Percentiles rank a stretch among this genome's conserved stretches.
These are phyloP conservation scores for Oscarella lobularis DNA, from an alignment of 37 sponge, comb jelly and placozoan genomes.

Conservation along the genomic window DNA sequence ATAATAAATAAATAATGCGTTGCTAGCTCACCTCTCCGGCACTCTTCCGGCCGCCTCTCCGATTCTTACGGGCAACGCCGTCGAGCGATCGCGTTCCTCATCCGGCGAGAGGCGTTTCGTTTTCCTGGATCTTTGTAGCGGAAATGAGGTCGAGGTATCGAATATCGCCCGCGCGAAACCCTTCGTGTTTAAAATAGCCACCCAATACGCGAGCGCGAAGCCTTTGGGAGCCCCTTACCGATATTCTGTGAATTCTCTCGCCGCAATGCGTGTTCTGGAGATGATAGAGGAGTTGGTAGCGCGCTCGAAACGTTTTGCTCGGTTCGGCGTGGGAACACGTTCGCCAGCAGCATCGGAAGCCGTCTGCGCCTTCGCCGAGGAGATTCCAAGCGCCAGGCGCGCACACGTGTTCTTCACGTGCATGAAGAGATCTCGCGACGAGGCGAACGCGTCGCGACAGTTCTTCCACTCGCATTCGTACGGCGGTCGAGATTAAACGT, in stretches of 20 bases:
- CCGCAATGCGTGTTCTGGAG: slow-evolving; percentile 19
- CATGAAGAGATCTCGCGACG: slow-evolving; percentile 16
- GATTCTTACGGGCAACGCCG: too few relatives aligned
- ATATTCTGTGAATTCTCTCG: neutral
- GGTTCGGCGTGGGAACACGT: neutral
- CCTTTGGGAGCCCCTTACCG: too few relatives aligned
- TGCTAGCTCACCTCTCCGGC: too few relatives aligned
- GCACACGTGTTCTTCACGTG: slow-evolving; percentile 16
- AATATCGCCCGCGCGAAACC: too few relatives aligned
- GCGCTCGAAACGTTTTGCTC: slow-evolving; percentile 5
- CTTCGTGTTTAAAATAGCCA: too few relatives aligned
- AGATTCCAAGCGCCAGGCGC: neutral
- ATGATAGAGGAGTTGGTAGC: slow-evolving; percentile 41
- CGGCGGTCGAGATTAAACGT: neutral
- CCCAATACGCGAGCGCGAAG: too few relatives aligned
- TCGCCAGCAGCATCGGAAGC: neutral
- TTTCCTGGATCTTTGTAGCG: too few relatives aligned
- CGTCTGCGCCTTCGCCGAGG: neutral
- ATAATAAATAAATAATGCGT: too few relatives aligned
- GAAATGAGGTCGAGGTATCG: too few relatives aligned
- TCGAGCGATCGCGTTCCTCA: too few relatives aligned
- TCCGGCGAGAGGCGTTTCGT: too few relatives aligned
- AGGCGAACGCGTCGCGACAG: slow-evolving; percentile 5
- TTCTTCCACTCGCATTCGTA: slow-evolving; percentile 17
- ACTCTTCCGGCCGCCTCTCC: too few relatives aligned